Conservation (phyloP, 1,140 invertebrate species). For the Orussus abietinus region DNA sequence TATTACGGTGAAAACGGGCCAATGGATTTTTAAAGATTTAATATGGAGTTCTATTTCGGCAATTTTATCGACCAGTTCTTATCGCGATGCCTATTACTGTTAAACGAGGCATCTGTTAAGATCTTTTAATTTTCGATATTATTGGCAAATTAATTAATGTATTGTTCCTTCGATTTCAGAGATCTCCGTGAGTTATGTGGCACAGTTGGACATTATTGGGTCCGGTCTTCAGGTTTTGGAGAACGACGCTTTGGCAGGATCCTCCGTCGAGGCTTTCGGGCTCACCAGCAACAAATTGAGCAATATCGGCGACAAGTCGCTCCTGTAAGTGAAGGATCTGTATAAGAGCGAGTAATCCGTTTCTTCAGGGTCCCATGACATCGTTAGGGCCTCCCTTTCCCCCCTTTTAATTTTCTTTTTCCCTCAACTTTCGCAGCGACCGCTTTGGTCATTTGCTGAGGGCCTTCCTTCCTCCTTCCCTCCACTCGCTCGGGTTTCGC, state of each 20-base stretch:
- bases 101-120: too few relatives aligned
- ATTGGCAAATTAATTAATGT: background rate
- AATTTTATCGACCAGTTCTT: too few relatives aligned
- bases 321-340: constrained; percentile 44
- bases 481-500: constrained; percentile 1
- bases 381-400: too few relatives aligned
- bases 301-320: constrained; percentile 50
- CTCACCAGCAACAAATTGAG: constrained; percentile 55
- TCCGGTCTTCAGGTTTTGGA: constrained; percentile 55
- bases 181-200: constrained; percentile 51
- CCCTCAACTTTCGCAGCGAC: constrained; percentile 1
- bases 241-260: constrained; percentile 51
- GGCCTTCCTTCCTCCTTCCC: background rate
- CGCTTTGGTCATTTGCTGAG: constrained; percentile 11
- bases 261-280: constrained; percentile 46
- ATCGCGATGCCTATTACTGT: too few relatives aligned
- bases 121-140: background rate
- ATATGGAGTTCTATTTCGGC: too few relatives aligned
- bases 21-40: too few relatives aligned
- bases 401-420: background rate
- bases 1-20: too few relatives aligned
- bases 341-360: too few relatives aligned
- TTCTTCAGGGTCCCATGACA: too few relatives aligned
- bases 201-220: constrained; percentile 56
- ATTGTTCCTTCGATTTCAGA: constrained; percentile 43